Percentiles rank a stretch among this genome's conserved stretches.
Evolutionary conservation across 2,113 vertebrate genomes (phyloP).

Genomic region (Nansenia antarctica): DNA sequence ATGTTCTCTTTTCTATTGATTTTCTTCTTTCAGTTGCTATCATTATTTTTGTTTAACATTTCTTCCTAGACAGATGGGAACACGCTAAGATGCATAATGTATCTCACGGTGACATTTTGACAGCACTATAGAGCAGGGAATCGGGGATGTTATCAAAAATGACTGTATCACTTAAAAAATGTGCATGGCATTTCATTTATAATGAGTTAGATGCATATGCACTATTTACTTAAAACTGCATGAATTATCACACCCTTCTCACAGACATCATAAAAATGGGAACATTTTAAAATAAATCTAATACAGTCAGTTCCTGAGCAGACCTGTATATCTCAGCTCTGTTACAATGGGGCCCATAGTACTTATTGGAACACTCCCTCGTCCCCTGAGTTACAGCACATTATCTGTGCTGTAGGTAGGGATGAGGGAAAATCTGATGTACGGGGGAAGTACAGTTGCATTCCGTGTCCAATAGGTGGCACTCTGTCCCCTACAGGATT

Average conservation of each 20-base stretch:
- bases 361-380: neutral
- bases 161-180: neutral
- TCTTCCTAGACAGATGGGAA: neutral
- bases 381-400: neutral
- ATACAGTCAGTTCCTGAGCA: too few species aligned
- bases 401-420: neutral
- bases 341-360: neutral
- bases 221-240: neutral
- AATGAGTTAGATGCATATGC: neutral
- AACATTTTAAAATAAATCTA: neutral
- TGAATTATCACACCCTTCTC: neutral
- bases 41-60: slow-evolving; percentile 21
- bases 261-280: neutral
- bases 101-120: neutral
- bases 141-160: neutral
- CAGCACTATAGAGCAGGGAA: neutral
- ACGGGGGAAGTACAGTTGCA: slow-evolving; percentile 1
- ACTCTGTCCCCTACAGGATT: slow-evolving; percentile 27
- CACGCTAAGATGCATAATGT: neutral
- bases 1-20: slow-evolving; percentile 40
- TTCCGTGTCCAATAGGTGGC: slow-evolving; percentile 29
- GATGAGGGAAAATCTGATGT: neutral
- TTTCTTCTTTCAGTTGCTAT: slow-evolving; percentile 24
- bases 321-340: neutral
- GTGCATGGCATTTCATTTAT: neutral